Evolutionary conservation across 2,888 invertebrate genomes (phyloP), one percentile per base, ranked within the genome.

Genomic region (Patella ulyssiponensis): DNA sequence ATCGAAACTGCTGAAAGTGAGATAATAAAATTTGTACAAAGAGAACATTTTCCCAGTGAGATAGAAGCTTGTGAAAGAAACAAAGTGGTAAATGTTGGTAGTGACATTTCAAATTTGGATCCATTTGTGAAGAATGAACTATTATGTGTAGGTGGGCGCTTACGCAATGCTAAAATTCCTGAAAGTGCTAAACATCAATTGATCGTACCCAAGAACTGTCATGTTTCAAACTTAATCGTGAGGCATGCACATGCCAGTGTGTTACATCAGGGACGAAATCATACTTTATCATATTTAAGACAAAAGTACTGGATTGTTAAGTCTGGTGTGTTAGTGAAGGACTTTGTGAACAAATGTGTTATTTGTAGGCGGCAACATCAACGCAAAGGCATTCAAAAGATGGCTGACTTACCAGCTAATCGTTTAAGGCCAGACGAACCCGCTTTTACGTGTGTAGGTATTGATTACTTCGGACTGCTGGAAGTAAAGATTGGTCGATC

Each of bases 391-490:
- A 44, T 44, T 44, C 9, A 73, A 73, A 54, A 44, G 44, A 70
- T 15, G 44, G 27, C 33, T 27, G 33, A 17, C 33, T 33, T 20
- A 70, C 44, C 23, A 73, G 9, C 23, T 15, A 54, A 73, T 51
- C 52, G 73, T 54, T 20, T 73, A 9, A 73, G 7, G 14, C 27
- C 73, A 3, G 53, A 73, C 14, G 15, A 73, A 52, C n/a, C 73
- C 14, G 23, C 79, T 44, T 82, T 82, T 72, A 53, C 74, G 54
- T n/a, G 79, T 76, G 15, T 23, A 71, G 33, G 81, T 75, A 53
- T 80, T 71, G 44, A 78, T 81, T 74, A 78, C 76, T 9, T 75
- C 78, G 33, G n/a, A n/a, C n/a, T n/a, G n/a, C n/a, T n/a, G n/a
- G n/a, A n/a, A n/a, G n/a, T n/a, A n/a, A n/a, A n/a, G n/a, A n/a